Base-by-base conservation (phyloP, 2,113 vertebrate genomes). In the Damaliscus lunatus region DNA sequence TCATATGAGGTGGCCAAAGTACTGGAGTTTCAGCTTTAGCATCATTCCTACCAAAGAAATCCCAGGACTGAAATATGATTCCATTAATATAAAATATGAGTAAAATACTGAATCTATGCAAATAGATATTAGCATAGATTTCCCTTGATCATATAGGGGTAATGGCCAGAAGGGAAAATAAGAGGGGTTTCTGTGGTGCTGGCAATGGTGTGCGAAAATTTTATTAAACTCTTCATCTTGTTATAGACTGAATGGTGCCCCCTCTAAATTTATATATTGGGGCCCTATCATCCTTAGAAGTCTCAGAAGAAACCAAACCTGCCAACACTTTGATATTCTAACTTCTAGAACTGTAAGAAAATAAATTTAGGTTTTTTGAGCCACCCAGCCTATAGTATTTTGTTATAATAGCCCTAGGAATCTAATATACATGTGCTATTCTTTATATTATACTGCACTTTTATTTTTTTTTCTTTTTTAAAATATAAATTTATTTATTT, bases 291-390 rank as follows among this genome's bases (percentile, higher is more conserved):
- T 6, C 40, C 15, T 14, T 74, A 59, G 7, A 40, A 4, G 33
- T 15, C 50, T 82, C 43, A 55, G 48, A 17, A 88, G 40, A 91
- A 77, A 59, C 1, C 29, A 94, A 50, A 84, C 6, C 21, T 78
- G 3, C 48, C 46, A 64, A n/a, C 17, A 21, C 50, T 55, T 50
- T 64, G 33, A 10, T 67, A n/a, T 80, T 71, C 5, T 60, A 48
- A 59, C 29, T 21, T 86, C 19, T 27, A 29, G 36, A 59, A 60
- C 4, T 80, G 33, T 53, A 67, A 67, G 17, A 94, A 82, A 43
- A 78, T 67, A 60, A 90, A 62, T 31, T 86, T 40, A 25, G 53
- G 53, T 46, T 77, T 12, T 94, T n/a, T 78, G 60, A 95, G 6
- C 9, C 36, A 81, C 4, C 1, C 7, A 59, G 13, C 50, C 16